Base-by-base conservation (phyloP, 2,113 vertebrate genomes). In the Clarias magur region DNA sequence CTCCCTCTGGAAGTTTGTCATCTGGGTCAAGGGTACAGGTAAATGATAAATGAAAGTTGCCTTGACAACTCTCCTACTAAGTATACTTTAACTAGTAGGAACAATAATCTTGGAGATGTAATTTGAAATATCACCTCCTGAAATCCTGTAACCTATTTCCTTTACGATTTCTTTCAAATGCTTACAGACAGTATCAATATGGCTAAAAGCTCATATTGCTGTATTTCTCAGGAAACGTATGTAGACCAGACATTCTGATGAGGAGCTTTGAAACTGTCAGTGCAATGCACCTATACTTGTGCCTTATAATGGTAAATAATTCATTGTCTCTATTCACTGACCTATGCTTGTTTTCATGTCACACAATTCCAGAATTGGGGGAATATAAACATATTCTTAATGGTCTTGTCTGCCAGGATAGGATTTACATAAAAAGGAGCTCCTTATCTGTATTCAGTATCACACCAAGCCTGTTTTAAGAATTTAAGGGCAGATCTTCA, bases 11-110 rank as follows among this genome's bases (percentile, higher is more conserved):
- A 93, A 91, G 88, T 92, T 92, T 89, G 1, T 89, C 88, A 95
- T 95, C 85, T 95, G 91, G 94, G 95, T 96, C 94, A 96, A 96
- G 95, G 95, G 89, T 93, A 93, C 85, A 86, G 62, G 81, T 91
- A 87, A 85, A 48, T 48, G 48, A 48, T 48, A 86, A 91, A 87
- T 70, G 83, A 59, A 91, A 89, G 93, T 91, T 91, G 84, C 88
- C 83, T 86, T 83, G 82, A 87, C 89, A 88, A 90, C 88, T 90
- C 79, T 89, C 84, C 91, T 75, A 21, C 78, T 87, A 72, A 85
- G 34, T n/a, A 27, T 17, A 72, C 54, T 65, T 85, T 65, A 80
- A 63, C 16, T 34, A 68, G 34, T 84, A 60, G 19, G 48, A 80
- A 25, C 21, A 65, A 53, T n/a, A n/a, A 62, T 73, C 48, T 54